Evolutionary conservation across 2,888 invertebrate genomes (phyloP).

Genomic region (Schizaphis graminum): DNA sequence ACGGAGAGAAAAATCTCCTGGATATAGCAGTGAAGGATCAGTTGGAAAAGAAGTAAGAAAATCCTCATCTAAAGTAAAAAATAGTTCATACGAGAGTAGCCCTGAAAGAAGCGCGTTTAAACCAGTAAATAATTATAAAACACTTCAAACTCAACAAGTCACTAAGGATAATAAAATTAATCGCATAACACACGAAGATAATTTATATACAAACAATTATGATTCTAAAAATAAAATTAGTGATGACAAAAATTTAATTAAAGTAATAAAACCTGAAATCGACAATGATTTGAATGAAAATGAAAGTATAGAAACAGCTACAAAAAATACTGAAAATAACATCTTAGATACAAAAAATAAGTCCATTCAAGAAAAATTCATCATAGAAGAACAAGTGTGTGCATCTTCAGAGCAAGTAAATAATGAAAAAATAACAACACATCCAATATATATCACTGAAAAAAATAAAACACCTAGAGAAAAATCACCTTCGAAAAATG

Average conservation of each 20-base stretch:
- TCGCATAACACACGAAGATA: neutral
- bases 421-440: constrained; percentile 8
- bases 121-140: constrained; percentile 68
- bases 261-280: constrained; percentile 13
- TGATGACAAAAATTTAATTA: neutral
- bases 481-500: neutral
- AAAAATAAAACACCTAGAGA: neutral
- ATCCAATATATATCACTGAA: neutral
- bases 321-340: constrained; percentile 2
- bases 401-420: neutral
- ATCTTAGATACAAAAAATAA: constrained; percentile 23
- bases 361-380: constrained; percentile 43
- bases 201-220: neutral
- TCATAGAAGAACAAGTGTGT: constrained; percentile 35
- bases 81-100: constrained; percentile 68
- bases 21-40: constrained; percentile 70
- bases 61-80: constrained; percentile 28
- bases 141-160: neutral
- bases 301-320: neutral
- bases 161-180: neutral
- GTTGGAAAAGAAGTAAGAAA: constrained; percentile 68
- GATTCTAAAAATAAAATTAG: constrained; percentile 5
- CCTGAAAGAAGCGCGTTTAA: constrained; percentile 69
- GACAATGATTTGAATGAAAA: neutral
- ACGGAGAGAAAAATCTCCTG: constrained; percentile 69